Evolutionary conservation across 1,140 invertebrate species (phyloP), one percentile per base, ranked within the genome.

Genomic region (Lerema accius): DNA sequence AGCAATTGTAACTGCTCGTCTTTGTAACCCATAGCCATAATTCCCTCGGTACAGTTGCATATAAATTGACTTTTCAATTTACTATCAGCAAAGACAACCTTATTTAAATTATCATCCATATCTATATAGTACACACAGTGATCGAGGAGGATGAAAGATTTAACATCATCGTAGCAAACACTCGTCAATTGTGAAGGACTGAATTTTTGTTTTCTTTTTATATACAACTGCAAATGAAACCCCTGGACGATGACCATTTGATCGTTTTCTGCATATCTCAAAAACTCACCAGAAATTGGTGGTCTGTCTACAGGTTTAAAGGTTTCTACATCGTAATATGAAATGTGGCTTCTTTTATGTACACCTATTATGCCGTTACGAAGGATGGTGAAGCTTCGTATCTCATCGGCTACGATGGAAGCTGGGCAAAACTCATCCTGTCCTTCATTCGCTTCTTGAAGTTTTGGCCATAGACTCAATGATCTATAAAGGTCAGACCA

Each of bases 401-500:
- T 78, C 39, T 86, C 80, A 5, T 82, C 67, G 0, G 11, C 17
- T 0, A 71, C 17, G 9, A 17, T n/a, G 0, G 74, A 74, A 0
- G 82, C 76, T 10, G 72, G 65, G 3, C 76, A 75, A 15, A 84
- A 84, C 56, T 86, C 82, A 5, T 82, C 79, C 1, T 32, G 50
- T 0, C 60, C 45, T 32, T 82, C 79, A 2, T 14, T 48, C 0
- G 83, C 77, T 0, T 32, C 13, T 0, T 15, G 0, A n/a, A 88
- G 50, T 28, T 70, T 73, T 6, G 73, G 60, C 86, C 86, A 86
- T 0, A 84, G 50, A 4, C 68, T 51, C 4, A 89, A 40, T 3
- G 80, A 82, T 11, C 73, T 61, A 17, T 86, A 89, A 2, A 86
- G 48, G 43, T 82, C 48, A 23, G 60, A 74, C 73, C 78, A 83